Evolutionary conservation across 2,113 vertebrate species (phyloP).

Genomic region (Thermophis baileyi): DNA sequence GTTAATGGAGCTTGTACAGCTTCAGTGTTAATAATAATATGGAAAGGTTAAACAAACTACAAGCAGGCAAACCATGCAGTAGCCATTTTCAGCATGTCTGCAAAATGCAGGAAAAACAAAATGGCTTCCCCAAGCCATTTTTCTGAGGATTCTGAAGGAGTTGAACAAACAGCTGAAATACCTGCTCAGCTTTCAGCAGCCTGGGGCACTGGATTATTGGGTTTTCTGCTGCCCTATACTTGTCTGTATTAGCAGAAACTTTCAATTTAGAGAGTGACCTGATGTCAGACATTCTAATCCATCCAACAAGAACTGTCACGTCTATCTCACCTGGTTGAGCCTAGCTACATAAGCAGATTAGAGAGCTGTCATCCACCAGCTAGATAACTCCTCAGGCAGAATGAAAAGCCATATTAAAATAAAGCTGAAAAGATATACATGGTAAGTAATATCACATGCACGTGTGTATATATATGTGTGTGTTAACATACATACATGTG

Average conservation of each 20-base stretch:
- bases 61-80: not conserved
- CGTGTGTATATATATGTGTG: not conserved
- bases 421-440: constrained; percentile 28
- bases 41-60: not conserved
- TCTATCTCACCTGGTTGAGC: constrained; percentile 59
- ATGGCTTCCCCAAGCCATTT: not conserved
- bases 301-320: constrained; percentile 47
- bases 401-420: constrained; percentile 48
- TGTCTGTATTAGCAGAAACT: constrained; percentile 50
- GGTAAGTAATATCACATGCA: not conserved
- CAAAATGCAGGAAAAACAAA: not conserved
- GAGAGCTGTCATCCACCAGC: constrained; percentile 38
- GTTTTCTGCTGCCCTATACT: constrained; percentile 47
- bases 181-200: constrained; percentile 34
- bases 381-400: constrained; percentile 38
- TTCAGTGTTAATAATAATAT: not conserved
- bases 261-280: constrained; percentile 54
- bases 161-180: constrained; percentile 10
- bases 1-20: not conserved
- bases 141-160: constrained; percentile 15
- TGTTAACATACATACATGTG: not conserved
- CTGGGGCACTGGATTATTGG: constrained; percentile 27
- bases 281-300: constrained; percentile 60
- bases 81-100: not conserved
- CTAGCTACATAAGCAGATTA: constrained; percentile 62